Base-by-base conservation (phyloP, 1,140 invertebrate genomes). In the Drosophila eugracilis region DNA sequence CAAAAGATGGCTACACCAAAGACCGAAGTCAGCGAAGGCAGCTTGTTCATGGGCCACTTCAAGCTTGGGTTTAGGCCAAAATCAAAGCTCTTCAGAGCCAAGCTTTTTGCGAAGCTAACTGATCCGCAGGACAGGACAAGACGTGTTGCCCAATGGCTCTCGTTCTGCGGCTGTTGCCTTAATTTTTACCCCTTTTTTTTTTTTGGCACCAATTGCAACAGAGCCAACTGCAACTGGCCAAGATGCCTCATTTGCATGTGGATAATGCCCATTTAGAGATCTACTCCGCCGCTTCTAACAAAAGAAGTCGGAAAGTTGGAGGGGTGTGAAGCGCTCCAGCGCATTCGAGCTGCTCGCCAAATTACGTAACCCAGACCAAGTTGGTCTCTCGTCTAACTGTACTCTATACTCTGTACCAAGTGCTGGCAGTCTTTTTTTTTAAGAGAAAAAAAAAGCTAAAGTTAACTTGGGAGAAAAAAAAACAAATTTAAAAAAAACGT, bases 271-370 rank as follows among this genome's bases (percentile, higher is more conserved):
- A 73, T 80, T 80, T 75, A 37, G 50, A 62, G 54, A 65, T 53
- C 55, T 32, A 22, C 45, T 53, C 58, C 57, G 28, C 57, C 37
- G 49, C 57, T 77, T 77, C 74, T 71, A 77, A 71, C 65, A 77
- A 71, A 70, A 50, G 67, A 65, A 74, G 21, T 17, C 53, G 34
- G 21, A 26, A 26, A 57, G 39, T 48, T 26, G 34, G 47, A 70
- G 48, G 55, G 55, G 55, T 49, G 55, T 67, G 71, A 77, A 80
- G 67, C 81, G 83, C 78, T 88, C 75, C 52, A 88, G 83, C 81
- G 70, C 70, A 62, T 63, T 78, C 54, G 79, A 71, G 41, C 21
- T 44, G 21, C 41, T 14, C 63, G 71, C 71, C 73, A 49, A 67
- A 75, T 75, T 75, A 75, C 72, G 72, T 75, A 75, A 75, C 62